Evolutionary conservation across 1,140 invertebrate species (phyloP), one percentile per base, ranked within the genome.

Genomic region (Caenorhabditis remanei): DNA sequence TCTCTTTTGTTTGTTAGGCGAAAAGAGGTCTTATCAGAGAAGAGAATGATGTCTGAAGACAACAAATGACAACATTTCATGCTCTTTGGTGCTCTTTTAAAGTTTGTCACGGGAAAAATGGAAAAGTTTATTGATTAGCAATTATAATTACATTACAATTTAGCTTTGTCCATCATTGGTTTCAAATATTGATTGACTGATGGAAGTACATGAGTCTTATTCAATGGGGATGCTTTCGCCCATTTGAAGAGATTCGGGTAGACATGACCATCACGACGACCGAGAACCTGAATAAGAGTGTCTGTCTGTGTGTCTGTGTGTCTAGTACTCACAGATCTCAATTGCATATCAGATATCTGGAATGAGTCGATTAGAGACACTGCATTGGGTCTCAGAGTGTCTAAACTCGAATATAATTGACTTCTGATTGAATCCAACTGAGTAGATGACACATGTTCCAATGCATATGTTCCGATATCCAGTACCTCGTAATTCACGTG

Each of bases 321-420:
- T 32, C 32, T 32, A 32, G 32, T 32, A 41, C 61, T 85, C 40
- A 96, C 95, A 14, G 96, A 97, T 24, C 94, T 93, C 14, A 98
- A 93, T 58, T 96, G 94, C 89, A 95, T 94, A 93, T 98, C 97
- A 46, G 95, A 94, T 55, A 97, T 94, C 93, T 98, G 96, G 91
- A 98, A 98, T 6, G 96, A 95, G 93, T 98, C 97, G 0, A 98
- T 96, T 9, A 98, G 93, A 7, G 95, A 95, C 0, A 98, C 95
- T 19, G 96, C 96, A 94, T 98, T 96, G 6, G 96, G 96, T 14
- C 89, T 87, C 32, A 91, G n/a, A 16, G 14, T 71, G 21, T 88
- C 85, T n/a, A 89, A 55, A 40, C 13, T 19, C 9, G 63, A 61
- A 71, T 90, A 85, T 1, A 92, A 55, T 55, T 84, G 86, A 43